A percentile compares a stretch with the other conserved stretches of the same genome.
Conservation (phyloP, 2,888 invertebrate species). For the Dicranocentrus wangi region DNA sequence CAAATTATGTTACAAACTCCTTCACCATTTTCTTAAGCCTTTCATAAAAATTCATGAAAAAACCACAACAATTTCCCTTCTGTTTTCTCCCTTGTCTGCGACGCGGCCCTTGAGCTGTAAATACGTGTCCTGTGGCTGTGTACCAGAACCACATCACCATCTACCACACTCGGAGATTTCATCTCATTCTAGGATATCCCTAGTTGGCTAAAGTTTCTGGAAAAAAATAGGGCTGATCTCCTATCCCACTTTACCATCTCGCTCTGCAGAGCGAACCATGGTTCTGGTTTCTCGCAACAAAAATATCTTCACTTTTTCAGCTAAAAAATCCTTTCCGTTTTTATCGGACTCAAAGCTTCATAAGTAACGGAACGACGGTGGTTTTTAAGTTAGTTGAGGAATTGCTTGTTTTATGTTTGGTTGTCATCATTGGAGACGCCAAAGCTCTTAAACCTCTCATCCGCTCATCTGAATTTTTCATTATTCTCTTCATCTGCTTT, state of each 20-base stretch:
- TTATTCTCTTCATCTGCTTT: slow-evolving; percentile 56
- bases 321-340: neutral
- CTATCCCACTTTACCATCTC: neutral
- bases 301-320: neutral
- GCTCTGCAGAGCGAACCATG: neutral
- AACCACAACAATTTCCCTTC: slow-evolving; percentile 58
- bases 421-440: slow-evolving; percentile 53
- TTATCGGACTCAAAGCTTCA: neutral
- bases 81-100: slow-evolving; percentile 27
- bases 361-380: neutral
- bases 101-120: neutral
- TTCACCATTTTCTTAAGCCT: slow-evolving; percentile 58
- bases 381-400: slow-evolving; percentile 31
- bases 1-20: slow-evolving; percentile 60
- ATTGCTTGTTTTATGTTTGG: slow-evolving; percentile 34
- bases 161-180: neutral
- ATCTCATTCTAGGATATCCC: slow-evolving; percentile 7
- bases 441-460: slow-evolving; percentile 62
- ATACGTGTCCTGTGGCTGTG: slow-evolving; percentile 33
- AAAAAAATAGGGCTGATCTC: slow-evolving; percentile 7
- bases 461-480: slow-evolving; percentile 62
- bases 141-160: neutral
- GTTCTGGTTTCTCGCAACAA: neutral
- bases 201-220: slow-evolving; percentile 15
- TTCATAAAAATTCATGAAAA: slow-evolving; percentile 63